Percentiles rank a stretch among this genome's conserved stretches.
phyloP scores from a whole-genome alignment of 1,140 invertebrate genomes.

The Tenebrio molitor region DNA sequence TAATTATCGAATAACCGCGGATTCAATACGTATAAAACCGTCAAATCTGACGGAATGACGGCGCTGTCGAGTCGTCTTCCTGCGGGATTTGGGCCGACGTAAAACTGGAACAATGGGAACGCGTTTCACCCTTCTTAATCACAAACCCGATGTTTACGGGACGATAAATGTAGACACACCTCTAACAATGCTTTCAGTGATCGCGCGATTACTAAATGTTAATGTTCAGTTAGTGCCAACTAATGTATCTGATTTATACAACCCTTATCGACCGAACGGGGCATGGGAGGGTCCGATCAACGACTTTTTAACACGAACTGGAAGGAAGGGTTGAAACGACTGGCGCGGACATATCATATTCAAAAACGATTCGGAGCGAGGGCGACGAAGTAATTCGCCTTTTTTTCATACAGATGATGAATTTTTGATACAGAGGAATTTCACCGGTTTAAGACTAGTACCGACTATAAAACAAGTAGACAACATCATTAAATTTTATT shows the following conservation, averaged over 20 bases:
- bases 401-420: too few species aligned
- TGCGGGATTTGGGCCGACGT: slow-evolving; percentile 14
- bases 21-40: background rate
- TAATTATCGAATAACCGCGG: slow-evolving; percentile 18
- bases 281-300: slow-evolving; percentile 23
- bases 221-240: slow-evolving; percentile 39
- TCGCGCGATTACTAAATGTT: slow-evolving; percentile 38
- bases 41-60: background rate
- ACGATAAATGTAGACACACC: slow-evolving; percentile 43
- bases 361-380: too few species aligned
- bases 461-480: too few species aligned
- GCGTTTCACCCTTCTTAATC: slow-evolving; percentile 29
- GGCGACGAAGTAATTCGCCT: too few species aligned
- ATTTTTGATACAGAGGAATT: too few species aligned
- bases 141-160: slow-evolving; percentile 1
- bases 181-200: slow-evolving; percentile 38
- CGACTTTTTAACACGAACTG: slow-evolving; percentile 38
- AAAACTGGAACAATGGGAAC: slow-evolving; percentile 14
- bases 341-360: too few species aligned
- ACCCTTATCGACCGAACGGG: slow-evolving; percentile 34
- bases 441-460: too few species aligned
- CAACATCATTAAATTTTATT: too few species aligned
- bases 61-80: too few species aligned
- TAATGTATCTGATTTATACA: slow-evolving; percentile 38
- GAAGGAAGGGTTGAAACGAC: background rate